Evolutionary conservation across 2,797 vertebrate genomes (phyloP), one percentile per base, ranked within the genome.

Genomic region (Graptemys geographica): DNA sequence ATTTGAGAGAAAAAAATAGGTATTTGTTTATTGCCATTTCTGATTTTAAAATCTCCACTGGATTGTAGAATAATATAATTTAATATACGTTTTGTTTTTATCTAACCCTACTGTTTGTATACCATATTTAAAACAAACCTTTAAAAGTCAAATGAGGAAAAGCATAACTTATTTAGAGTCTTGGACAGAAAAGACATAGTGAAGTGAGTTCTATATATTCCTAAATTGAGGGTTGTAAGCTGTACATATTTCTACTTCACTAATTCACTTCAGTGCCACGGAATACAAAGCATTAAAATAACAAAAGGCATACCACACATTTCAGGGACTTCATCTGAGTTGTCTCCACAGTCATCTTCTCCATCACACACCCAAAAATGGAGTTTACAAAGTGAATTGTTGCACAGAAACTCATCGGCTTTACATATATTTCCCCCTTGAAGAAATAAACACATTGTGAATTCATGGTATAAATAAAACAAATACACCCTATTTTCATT

Each of bases 271-370:
- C 78, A 78, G 74, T 13, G 65, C 12, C 23, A 92, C 8, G 1
- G 79, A 80, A 1, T 31, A 84, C 23, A 96, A 90, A 69, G 28
- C 3, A 44, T 4, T 59, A 72, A 90, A 91, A 94, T 92, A 90
- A 1, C 3, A 90, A 85, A 93, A 52, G 52, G 23, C 99, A 86
- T 98, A 99, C 99, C 99, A 92, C 99, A 99, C 98, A 99, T 99
- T 93, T 99, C 99, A 47, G 96, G 89, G 87, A 99, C 98, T 98
- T 99, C 99, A 55, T 99, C 99, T 3, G 99, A 99, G 97, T 99
- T 99, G 95, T 99, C 99, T 56, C 99, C 99, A 52, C 99, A 99
- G 96, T 99, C 99, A 83, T 99, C 99, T 97, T 99, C 99, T 49
- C 99, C 99, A 82, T 99, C 99, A 96, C 99, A 99, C 90, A 99